Percentiles rank a stretch among this genome's conserved stretches.
phyloP scores from a whole-genome alignment of 2,113 vertebrate species.

The Condylura cristata region DNA sequence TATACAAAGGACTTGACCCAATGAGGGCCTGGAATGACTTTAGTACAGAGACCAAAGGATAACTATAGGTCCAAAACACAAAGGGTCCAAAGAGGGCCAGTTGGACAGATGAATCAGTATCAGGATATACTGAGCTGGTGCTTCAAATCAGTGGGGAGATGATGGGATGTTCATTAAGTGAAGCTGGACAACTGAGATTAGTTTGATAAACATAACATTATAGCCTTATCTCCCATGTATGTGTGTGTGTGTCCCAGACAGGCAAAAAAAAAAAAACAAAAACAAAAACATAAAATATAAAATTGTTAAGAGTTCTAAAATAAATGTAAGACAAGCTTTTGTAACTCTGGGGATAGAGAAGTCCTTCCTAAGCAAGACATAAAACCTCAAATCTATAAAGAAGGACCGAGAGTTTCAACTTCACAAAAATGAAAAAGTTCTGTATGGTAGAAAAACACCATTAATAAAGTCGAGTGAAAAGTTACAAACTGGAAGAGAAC shows the following conservation, averaged over 20 bases:
- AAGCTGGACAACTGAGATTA: neutral
- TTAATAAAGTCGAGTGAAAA: conserved; percentile 41
- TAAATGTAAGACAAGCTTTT: conserved; percentile 28
- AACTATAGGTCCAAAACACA: neutral
- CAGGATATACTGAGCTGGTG: neutral
- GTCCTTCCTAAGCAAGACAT: neutral
- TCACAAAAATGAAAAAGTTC: neutral
- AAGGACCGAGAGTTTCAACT: neutral
- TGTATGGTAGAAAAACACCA: neutral
- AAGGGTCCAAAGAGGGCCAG: neutral
- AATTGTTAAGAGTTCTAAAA: conserved; percentile 6
- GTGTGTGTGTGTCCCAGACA: neutral
- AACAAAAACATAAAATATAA: conserved; percentile 39
- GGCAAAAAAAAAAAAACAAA: conserved; percentile 50
- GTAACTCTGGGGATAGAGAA: neutral
- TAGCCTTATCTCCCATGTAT: neutral
- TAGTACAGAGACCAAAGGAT: too few species aligned
- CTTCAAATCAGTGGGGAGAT: neutral
- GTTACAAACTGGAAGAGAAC: neutral
- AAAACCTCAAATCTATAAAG: conserved; percentile 1
- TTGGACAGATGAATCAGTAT: too few species aligned
- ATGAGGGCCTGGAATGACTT: too few species aligned
- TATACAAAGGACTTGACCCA: too few species aligned
- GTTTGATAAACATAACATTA: conserved; percentile 6
- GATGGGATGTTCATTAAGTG: neutral